These are phyloP conservation scores for Spodoptera exigua DNA, from an alignment of 2,888 invertebrate genomes.

Conservation along the genomic window DNA sequence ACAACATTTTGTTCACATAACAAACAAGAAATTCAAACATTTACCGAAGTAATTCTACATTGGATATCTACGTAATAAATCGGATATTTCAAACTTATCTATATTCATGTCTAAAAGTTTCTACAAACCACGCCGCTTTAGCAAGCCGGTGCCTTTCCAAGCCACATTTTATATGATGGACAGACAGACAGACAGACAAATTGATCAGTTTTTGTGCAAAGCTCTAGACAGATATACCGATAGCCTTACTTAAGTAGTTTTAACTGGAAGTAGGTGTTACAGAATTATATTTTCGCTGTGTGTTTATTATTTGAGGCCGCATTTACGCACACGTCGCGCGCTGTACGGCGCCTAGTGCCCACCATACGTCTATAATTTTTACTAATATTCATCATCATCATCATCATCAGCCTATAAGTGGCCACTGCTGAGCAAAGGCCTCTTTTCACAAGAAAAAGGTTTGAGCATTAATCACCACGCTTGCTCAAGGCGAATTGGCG, in stretches of 20 bases:
- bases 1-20: background rate
- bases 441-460: too few species aligned
- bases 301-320: background rate
- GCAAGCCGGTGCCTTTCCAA: constrained; percentile 35
- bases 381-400: too few species aligned
- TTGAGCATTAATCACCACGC: too few species aligned
- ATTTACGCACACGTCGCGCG: too few species aligned
- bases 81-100: constrained; percentile 27
- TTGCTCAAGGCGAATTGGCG: too few species aligned
- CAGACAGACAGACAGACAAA: constrained; percentile 48
- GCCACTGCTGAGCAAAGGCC: too few species aligned
- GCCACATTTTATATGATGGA: constrained; percentile 42
- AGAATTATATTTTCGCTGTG: constrained; percentile 11
- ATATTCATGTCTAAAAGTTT: constrained; percentile 17
- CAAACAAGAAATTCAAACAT: constrained; percentile 1
- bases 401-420: too few species aligned
- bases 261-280: constrained; percentile 31
- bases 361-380: too few species aligned
- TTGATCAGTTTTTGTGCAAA: constrained; percentile 27
- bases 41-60: constrained; percentile 9
- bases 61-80: constrained; percentile 30
- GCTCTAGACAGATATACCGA: constrained; percentile 33
- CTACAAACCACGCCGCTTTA: background rate
- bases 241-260: constrained; percentile 35
- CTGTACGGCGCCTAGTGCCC: too few species aligned